These are phyloP conservation scores for Anticlea derivata DNA, from an alignment of 2,888 invertebrate species.

Conservation along the genomic window DNA sequence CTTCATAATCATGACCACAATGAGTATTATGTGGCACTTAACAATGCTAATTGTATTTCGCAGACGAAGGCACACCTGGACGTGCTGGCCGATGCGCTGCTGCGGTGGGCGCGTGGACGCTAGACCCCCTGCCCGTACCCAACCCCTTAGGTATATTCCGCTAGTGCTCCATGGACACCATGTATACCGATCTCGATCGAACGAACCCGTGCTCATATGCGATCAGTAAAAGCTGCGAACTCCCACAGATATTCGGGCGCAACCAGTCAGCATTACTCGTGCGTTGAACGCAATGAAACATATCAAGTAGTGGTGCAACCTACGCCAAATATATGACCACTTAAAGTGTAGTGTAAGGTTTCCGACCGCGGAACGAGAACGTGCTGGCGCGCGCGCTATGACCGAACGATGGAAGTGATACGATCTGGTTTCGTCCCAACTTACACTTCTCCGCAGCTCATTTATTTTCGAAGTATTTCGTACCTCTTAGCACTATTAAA, in stretches of 20 bases:
- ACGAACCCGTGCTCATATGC: slow-evolving; percentile 59
- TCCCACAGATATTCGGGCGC: slow-evolving; percentile 68
- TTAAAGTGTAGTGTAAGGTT: slow-evolving; percentile 77
- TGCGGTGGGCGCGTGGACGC: slow-evolving; percentile 97
- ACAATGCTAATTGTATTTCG: background rate
- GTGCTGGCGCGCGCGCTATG: slow-evolving; percentile 42
- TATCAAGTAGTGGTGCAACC: slow-evolving; percentile 81
- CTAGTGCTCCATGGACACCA: slow-evolving; percentile 63
- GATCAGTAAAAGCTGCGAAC: slow-evolving; percentile 72
- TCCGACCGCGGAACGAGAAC: slow-evolving; percentile 56
- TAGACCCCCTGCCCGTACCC: slow-evolving; percentile 75
- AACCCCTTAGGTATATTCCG: slow-evolving; percentile 55
- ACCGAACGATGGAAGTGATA: slow-evolving; percentile 56
- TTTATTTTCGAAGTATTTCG: slow-evolving; percentile 74
- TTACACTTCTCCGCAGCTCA: slow-evolving; percentile 67
- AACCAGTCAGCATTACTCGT: slow-evolving; percentile 71
- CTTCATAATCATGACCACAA: background rate
- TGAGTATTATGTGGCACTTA: background rate
- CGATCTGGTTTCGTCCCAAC: slow-evolving; percentile 76
- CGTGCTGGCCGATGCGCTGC: slow-evolving; percentile 95
- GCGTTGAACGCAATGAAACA: slow-evolving; percentile 78
- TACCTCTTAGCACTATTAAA: slow-evolving; percentile 80
- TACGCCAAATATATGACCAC: slow-evolving; percentile 72
- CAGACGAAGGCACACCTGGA: slow-evolving; percentile 98
- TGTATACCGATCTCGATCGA: slow-evolving; percentile 47